Evolutionary conservation across 2,888 invertebrate genomes (phyloP), one percentile per base, ranked within the genome.

Genomic region (Acleris sparsana): DNA sequence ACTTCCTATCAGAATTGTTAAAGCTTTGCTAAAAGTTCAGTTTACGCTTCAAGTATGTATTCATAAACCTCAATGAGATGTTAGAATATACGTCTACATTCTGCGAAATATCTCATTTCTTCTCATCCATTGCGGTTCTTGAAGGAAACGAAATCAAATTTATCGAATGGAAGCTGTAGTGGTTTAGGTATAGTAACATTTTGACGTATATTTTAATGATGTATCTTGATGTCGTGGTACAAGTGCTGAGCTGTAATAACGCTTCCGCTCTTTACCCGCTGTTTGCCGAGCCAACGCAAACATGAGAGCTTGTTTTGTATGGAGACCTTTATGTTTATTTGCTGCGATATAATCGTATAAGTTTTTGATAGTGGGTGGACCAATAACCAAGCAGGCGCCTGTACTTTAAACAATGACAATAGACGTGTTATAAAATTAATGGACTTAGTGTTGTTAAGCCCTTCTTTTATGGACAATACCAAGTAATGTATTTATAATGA

Each of bases 201-300:
- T 59, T 55, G 16, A 55, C 63, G 20, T 13, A 29, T 46, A 57
- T 66, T n/a, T 52, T 62, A 57, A 62, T 65, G 44, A 56, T 48
- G 63, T 70, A 62, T 69, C 65, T 63, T 61, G 22, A 51, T 44
- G 11, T 62, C 58, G 52, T 75, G 75, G 83, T 82, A 71, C 17
- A 63, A 51, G 72, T 66, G 69, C 75, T 73, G 82, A 84, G 83
- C 83, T 84, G 85, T 88, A 86, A 87, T 88, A 88, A 86, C 79
- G 84, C 88, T 88, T 88, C 85, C 88, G 86, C 87, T 88, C 83
- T 88, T 89, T 88, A 85, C 83, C 81, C 76, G 78, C 83, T 88
- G 84, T 89, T 88, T 88, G 83, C 84, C 78, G 76, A 84, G 80
- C 80, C 84, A 86, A 80, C 83, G 84, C 85, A 87, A 88, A 87